These are phyloP conservation scores for Dipodomys merriami DNA, from an alignment of 2,113 vertebrate species.

Conservation along the genomic window DNA sequence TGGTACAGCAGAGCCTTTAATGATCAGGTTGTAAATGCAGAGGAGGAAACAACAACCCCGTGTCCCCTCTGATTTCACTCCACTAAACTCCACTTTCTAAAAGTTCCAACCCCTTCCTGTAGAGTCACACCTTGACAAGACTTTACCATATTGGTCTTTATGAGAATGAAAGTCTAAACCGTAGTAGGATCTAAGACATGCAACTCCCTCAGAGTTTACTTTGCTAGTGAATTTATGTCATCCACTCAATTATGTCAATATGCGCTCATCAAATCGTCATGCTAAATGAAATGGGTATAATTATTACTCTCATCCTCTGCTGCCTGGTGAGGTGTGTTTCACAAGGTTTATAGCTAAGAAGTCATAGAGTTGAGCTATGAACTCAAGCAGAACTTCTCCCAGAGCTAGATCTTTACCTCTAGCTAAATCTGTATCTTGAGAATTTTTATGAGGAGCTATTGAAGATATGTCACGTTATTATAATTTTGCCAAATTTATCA, in stretches of 20 bases:
- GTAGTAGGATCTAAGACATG: neutral
- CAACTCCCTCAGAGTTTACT: neutral
- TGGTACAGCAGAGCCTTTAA: neutral
- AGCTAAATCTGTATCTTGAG: neutral
- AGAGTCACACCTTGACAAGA: accelerated
- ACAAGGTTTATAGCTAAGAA: neutral
- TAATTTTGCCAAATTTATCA: neutral
- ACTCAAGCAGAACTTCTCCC: neutral
- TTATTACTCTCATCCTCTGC: neutral
- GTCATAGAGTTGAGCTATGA: neutral
- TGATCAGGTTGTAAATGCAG: no score
- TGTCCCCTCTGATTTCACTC: neutral
- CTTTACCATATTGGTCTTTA: neutral
- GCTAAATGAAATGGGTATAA: neutral
- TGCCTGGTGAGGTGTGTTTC: neutral
- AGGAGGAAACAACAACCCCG: neutral
- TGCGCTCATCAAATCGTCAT: neutral
- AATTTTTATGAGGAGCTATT: neutral
- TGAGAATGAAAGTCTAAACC: neutral
- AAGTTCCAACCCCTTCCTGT: neutral
- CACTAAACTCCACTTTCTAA: neutral
- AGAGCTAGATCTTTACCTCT: neutral
- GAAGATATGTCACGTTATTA: neutral
- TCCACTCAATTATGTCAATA: neutral
- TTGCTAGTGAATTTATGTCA: neutral